phyloP scores from a whole-genome alignment of 2,113 vertebrate species.

The Acrocephalus arundinaceus region DNA sequence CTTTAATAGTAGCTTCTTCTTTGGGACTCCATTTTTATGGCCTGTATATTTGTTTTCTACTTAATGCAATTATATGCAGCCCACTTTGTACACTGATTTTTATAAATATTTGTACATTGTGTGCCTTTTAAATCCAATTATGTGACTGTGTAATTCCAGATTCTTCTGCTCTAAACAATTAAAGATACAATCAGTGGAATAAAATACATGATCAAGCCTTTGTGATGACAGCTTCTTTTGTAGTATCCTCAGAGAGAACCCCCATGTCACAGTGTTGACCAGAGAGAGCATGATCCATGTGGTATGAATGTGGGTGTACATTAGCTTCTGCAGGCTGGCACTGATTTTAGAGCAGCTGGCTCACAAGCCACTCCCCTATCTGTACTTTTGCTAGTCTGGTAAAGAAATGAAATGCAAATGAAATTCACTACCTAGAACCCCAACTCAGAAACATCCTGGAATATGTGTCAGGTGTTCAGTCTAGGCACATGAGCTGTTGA shows the following conservation, averaged over 20 bases:
- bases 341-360: neutral
- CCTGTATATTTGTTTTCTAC: slow-evolving; percentile 35
- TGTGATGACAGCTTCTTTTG: neutral
- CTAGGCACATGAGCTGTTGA: neutral
- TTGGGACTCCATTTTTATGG: neutral
- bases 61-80: neutral
- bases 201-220: slow-evolving; percentile 1
- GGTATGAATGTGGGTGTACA: neutral
- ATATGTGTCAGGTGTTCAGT: neutral
- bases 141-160: neutral
- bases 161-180: slow-evolving; percentile 12
- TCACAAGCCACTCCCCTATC: neutral
- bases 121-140: slow-evolving; percentile 59
- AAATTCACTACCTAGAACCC: neutral
- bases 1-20: slow-evolving; percentile 12
- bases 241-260: neutral
- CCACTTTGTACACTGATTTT: slow-evolving; percentile 49
- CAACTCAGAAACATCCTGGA: neutral
- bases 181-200: slow-evolving; percentile 32
- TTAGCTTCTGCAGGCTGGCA: neutral
- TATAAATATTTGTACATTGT: slow-evolving; percentile 26
- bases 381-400: neutral
- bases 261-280: neutral
- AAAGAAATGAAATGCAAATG: neutral
- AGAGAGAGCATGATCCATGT: neutral